These are phyloP conservation scores for Ornithoptera priamus DNA, from an alignment of 2,888 invertebrate genomes.

Conservation along the genomic window DNA sequence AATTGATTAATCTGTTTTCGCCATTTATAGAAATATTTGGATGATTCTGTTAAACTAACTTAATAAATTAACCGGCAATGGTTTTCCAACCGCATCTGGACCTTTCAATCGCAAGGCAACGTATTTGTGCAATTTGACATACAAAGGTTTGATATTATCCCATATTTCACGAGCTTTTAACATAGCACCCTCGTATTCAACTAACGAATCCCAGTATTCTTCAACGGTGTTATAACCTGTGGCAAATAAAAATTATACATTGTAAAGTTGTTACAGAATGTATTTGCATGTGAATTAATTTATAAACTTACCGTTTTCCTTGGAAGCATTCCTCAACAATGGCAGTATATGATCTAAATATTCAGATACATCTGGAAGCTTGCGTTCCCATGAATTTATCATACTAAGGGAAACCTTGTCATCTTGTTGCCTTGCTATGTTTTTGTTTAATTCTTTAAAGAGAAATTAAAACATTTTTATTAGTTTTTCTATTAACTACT, in stretches of 20 bases:
- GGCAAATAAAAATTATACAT: conserved; percentile 34
- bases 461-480: conserved; percentile 7
- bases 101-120: conserved; percentile 71
- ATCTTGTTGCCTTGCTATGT: conserved; percentile 63
- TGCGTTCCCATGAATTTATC: conserved; percentile 71
- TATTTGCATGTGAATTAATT: neutral
- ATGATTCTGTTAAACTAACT: conserved; percentile 57
- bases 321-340: conserved; percentile 64
- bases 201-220: conserved; percentile 79
- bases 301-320: conserved; percentile 61
- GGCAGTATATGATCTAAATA: conserved; percentile 69
- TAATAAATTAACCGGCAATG: conserved; percentile 73
- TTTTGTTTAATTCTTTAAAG: conserved; percentile 60
- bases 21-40: neutral
- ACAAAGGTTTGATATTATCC: conserved; percentile 77
- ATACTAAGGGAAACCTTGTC: conserved; percentile 55
- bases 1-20: neutral
- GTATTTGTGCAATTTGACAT: conserved; percentile 77
- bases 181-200: conserved; percentile 75
- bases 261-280: neutral
- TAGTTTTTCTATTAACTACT: neutral
- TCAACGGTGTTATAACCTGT: conserved; percentile 65
- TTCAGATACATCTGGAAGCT: conserved; percentile 61
- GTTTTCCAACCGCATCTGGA: conserved; percentile 66
- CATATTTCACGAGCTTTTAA: conserved; percentile 75